Conservation (phyloP, 2,888 invertebrate species). For the Eustalomyia histrio region DNA sequence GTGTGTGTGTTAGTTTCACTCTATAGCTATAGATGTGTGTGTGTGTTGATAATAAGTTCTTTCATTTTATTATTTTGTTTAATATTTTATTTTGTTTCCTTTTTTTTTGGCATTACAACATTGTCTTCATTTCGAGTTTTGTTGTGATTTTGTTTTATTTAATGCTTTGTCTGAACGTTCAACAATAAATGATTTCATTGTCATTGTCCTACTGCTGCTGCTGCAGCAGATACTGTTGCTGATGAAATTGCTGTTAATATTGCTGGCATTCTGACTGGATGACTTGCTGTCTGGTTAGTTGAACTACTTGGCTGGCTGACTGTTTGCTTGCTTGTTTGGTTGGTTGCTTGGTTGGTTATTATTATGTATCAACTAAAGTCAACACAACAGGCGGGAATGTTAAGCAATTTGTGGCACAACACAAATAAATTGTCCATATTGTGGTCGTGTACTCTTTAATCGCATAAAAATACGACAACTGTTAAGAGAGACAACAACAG, state of each 20-base stretch:
- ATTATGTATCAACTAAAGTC: constrained; percentile 56
- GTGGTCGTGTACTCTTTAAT: constrained; percentile 74
- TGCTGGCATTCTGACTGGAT: constrained; percentile 25
- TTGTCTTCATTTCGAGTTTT: constrained; percentile 2
- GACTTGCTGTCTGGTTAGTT: constrained; percentile 29
- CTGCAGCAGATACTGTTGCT: constrained; percentile 6
- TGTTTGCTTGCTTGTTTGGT: constrained; percentile 44
- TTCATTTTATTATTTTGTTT: too few relatives aligned
- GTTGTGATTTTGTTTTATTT: constrained; percentile 4
- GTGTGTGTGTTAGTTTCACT: neutral
- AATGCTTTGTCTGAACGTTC: constrained; percentile 1
- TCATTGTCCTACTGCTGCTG: constrained; percentile 28
- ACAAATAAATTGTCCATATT: constrained; percentile 72
- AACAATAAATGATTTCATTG: constrained; percentile 28
- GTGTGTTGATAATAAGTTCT: neutral
- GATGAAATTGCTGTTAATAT: constrained; percentile 34
- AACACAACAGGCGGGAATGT: constrained; percentile 61
- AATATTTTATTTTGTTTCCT: neutral
- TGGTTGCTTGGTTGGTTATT: constrained; percentile 38
- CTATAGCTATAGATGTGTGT: neutral
- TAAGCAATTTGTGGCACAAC: constrained; percentile 68
- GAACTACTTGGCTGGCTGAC: constrained; percentile 13
- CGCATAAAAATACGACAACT: constrained; percentile 67
- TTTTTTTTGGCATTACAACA: neutral
- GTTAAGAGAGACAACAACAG: constrained; percentile 30